Evolutionary conservation across 2,888 invertebrate genomes (phyloP).

Genomic region (Acrocera orbiculus): DNA sequence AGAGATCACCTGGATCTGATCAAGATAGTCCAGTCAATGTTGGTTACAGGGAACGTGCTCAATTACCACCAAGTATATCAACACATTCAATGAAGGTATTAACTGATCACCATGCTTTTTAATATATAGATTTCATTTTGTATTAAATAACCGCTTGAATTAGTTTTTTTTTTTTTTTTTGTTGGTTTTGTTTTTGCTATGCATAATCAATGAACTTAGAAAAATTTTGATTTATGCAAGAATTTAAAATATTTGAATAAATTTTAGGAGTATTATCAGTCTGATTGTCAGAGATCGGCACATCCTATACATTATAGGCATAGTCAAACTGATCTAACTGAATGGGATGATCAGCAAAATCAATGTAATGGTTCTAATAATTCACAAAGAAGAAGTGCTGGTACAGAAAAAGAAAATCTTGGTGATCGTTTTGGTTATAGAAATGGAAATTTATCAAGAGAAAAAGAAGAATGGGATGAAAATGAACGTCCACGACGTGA

Average conservation of each 20-base stretch:
- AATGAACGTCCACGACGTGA: slow-evolving; percentile 16
- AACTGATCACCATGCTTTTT: slow-evolving; percentile 5
- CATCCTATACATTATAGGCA: slow-evolving; percentile 32
- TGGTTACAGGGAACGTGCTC: slow-evolving; percentile 36
- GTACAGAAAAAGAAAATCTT: slow-evolving; percentile 19
- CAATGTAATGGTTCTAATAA: slow-evolving; percentile 29
- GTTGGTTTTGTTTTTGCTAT: too few relatives aligned
- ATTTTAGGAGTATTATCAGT: slow-evolving; percentile 38
- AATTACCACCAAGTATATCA: slow-evolving; percentile 48
- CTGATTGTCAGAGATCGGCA: slow-evolving; percentile 28
- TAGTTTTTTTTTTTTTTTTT: too few relatives aligned
- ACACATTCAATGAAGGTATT: slow-evolving; percentile 54
- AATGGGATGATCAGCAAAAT: slow-evolving; percentile 30
- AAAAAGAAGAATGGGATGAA: slow-evolving; percentile 26
- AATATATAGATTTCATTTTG: not conserved
- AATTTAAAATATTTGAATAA: too few relatives aligned
- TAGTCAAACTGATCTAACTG: slow-evolving; percentile 32
- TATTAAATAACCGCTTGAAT: too few relatives aligned
- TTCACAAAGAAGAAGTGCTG: slow-evolving; percentile 22
- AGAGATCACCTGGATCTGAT: slow-evolving; percentile 33
- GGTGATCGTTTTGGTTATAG: slow-evolving; percentile 23
- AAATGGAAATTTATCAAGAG: slow-evolving; percentile 27
- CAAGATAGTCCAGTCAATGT: slow-evolving; percentile 32
- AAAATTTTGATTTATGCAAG: too few relatives aligned
- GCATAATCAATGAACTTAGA: too few relatives aligned